phyloP scores from a whole-genome alignment of 64 coral and sea anemone genomes.

The Montipora sp. region DNA sequence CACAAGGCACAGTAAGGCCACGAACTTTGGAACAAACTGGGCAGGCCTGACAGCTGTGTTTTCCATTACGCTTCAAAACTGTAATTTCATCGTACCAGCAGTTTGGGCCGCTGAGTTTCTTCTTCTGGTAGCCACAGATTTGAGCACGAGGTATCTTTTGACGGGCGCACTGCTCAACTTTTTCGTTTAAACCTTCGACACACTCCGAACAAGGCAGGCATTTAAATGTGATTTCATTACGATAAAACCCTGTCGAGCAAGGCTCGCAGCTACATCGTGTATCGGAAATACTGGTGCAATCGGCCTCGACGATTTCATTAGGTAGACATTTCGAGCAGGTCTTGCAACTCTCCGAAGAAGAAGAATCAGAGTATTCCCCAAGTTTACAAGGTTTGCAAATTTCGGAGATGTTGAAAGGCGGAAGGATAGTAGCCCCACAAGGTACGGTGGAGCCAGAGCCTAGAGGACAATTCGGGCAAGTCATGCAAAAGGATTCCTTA shows the following conservation, averaged over 20 bases:
- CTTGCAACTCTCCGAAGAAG: conserved; percentile 15
- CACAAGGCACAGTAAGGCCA: conserved; percentile 29
- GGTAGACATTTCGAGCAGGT: background rate
- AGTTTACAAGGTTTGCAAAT: background rate
- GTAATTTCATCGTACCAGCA: conserved; percentile 18
- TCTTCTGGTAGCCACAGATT: conserved; percentile 2
- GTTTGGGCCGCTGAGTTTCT: background rate
- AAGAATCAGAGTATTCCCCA: conserved; percentile 13
- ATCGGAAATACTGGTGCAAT: background rate
- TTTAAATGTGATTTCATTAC: background rate
- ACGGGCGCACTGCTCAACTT: conserved; percentile 5
- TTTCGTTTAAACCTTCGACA: background rate
- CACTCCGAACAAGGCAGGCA: conserved; percentile 48
- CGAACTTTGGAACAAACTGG: background rate
- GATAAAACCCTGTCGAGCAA: conserved; percentile 25
- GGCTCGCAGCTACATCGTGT: conserved; percentile 1
- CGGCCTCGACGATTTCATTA: background rate
- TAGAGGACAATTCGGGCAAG: conserved; percentile 9
- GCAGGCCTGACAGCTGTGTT: background rate
- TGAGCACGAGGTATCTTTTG: background rate
- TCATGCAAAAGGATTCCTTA: background rate
- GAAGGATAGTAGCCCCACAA: background rate
- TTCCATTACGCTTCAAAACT: background rate
- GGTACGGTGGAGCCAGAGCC: background rate
- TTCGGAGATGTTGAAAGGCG: background rate